Conservation (phyloP, 2,797 vertebrate genomes). For the Iguana delicatissima region DNA sequence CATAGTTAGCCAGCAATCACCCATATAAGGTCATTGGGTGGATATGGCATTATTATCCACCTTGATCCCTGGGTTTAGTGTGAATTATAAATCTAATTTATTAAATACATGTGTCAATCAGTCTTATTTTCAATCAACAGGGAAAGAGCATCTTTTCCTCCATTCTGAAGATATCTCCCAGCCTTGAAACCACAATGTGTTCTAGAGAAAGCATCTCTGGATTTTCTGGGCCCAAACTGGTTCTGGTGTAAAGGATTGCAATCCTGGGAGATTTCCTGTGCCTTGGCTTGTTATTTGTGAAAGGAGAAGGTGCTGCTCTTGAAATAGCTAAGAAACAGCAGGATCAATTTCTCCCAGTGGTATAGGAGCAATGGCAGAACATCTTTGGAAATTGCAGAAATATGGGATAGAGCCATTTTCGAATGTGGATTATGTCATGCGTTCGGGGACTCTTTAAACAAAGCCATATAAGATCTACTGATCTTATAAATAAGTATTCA, state of each 20-base stretch:
- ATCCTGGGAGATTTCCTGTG: background rate
- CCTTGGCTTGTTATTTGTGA: background rate
- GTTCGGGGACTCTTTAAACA: slow-evolving; percentile 68
- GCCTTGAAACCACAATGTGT: background rate
- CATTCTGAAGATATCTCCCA: background rate
- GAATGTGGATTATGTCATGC: slow-evolving; percentile 63
- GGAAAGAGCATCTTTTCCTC: background rate
- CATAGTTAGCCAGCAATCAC: background rate
- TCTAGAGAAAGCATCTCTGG: background rate
- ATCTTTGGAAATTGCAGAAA: slow-evolving; percentile 33
- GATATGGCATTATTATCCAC: slow-evolving; percentile 3
- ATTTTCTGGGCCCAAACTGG: background rate
- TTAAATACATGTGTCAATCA: slow-evolving; percentile 12
- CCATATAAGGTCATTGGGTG: background rate
- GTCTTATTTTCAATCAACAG: background rate
- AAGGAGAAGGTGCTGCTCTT: slow-evolving; percentile 25
- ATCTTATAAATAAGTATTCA: slow-evolving; percentile 70
- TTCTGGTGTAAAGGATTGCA: background rate
- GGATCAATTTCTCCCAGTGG: slow-evolving; percentile 37
- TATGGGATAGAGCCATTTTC: slow-evolving; percentile 44
- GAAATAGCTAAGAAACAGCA: slow-evolving; percentile 15
- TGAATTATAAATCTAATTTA: slow-evolving; percentile 26
- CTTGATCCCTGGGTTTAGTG: background rate
- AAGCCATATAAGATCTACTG: slow-evolving; percentile 64
- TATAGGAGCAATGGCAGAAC: background rate